These are phyloP conservation scores for Agrochola macilenta DNA, from an alignment of 2,888 invertebrate genomes.

Conservation along the genomic window DNA sequence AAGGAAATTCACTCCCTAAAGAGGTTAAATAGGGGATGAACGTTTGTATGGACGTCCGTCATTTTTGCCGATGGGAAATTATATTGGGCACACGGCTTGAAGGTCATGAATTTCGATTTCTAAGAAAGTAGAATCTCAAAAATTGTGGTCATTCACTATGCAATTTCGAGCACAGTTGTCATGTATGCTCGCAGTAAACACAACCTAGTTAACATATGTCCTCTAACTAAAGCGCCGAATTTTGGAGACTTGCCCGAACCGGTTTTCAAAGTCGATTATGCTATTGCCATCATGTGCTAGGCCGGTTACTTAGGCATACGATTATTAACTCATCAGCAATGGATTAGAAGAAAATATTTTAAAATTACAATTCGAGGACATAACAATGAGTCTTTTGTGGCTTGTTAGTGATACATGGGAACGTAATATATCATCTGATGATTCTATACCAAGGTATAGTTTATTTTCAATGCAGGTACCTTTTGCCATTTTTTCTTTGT, in stretches of 20 bases:
- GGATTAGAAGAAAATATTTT: background rate
- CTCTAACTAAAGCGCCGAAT: background rate
- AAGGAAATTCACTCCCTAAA: too few species aligned
- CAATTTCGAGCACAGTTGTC: background rate
- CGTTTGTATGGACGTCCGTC: background rate
- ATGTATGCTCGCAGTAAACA: too few species aligned
- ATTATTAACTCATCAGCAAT: conserved; percentile 1
- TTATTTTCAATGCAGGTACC: background rate
- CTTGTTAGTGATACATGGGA: background rate
- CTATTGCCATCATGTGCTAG: background rate
- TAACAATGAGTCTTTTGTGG: background rate
- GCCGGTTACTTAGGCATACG: conserved; percentile 5
- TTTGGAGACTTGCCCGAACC: conserved; percentile 16
- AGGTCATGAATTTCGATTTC: background rate
- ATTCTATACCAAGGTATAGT: background rate
- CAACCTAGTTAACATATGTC: background rate
- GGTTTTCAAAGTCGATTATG: conserved; percentile 35
- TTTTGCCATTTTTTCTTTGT: background rate
- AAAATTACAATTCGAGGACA: background rate
- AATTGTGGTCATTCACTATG: background rate
- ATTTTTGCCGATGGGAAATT: background rate
- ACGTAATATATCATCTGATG: background rate
- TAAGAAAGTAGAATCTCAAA: background rate
- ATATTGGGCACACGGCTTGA: background rate
- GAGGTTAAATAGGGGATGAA: background rate